Base-by-base conservation (phyloP, 2,888 invertebrate species). In the Philereme vetulata region DNA sequence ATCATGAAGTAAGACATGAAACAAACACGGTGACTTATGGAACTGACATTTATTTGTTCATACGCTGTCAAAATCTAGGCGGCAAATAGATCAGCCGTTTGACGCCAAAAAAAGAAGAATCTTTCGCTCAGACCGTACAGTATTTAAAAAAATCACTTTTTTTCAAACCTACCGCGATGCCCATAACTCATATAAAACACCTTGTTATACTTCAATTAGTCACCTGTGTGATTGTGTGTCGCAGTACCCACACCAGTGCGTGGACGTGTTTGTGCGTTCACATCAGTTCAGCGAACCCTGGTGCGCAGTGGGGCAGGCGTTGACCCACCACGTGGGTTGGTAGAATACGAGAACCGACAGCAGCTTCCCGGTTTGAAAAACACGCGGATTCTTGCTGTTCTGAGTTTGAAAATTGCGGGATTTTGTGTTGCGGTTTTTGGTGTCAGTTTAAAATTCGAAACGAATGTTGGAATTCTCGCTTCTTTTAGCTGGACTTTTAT, bases 251-350 rank as follows among this genome's bases (percentile, higher is more conserved):
- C 58, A 58, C 56, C 21, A 55, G 56, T 56, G 54, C 67, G 62
- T 53, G 47, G 60, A 55, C 63, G 66, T 57, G 72, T 62, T 53
- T 62, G 56, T 68, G 68, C 56, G 62, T 62, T 62, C 62, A 51
- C 57, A 45, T 62, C 57, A 56, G 88, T 85, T 85, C 85, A 85
- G 66, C 84, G 88, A 89, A 85, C 89, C 78, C 80, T 61, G 68
- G 67, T 74, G 81, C 84, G 84, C 89, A 91, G 87, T 91, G 86
- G 89, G 88, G 84, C 90, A 91, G 85, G 38, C 90, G 81, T 88
- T 90, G 90, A 90, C 86, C 90, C 75, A 85, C 88, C 90, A 91
- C 90, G 90, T 90, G 90, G 90, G 86, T 60, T 71, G 70, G 72
- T 70, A 70, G 78, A 60, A 64, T 55, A 57, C 57, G 51, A 59